Conservation (phyloP, 64 coral and sea anemone genomes). For the Exaiptasia diaphana region DNA sequence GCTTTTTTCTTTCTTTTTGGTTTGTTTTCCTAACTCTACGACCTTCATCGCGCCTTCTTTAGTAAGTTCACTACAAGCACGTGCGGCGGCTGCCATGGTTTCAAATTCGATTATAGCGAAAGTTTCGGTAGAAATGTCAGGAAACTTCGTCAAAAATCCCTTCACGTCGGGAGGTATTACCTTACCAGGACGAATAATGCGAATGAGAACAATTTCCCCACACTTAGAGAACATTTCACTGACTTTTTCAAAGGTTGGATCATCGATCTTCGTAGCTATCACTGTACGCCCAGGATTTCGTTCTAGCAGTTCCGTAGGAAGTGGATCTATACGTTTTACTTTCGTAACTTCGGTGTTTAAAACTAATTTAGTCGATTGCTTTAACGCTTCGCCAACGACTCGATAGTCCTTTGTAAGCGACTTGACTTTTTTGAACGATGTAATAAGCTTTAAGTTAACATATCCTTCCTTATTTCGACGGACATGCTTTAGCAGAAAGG, state of each 20-base stretch:
- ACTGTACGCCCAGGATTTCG: constrained; percentile 93
- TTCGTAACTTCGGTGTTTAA: constrained; percentile 88
- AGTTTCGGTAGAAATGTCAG: constrained; percentile 68
- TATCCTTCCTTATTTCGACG: constrained; percentile 95
- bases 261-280: constrained; percentile 64
- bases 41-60: constrained; percentile 85
- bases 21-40: constrained; percentile 67
- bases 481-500: constrained; percentile 95
- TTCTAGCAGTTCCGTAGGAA: constrained; percentile 78
- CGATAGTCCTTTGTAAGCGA: constrained; percentile 92
- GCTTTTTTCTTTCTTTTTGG: constrained; percentile 67
- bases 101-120: constrained; percentile 93
- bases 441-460: constrained; percentile 95
- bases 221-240: constrained; percentile 95
- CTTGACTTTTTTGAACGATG: constrained; percentile 98
- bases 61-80: constrained; percentile 84
- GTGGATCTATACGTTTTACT: constrained; percentile 67
- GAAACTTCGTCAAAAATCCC: constrained; percentile 52
- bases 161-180: constrained; percentile 73
- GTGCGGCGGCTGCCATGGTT: constrained; percentile 92
- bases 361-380: constrained; percentile 68
- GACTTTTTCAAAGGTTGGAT: constrained; percentile 75
- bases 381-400: constrained; percentile 79
- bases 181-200: constrained; percentile 88
- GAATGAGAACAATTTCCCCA: constrained; percentile 89